Percentiles rank a stretch among this genome's conserved stretches.
Conservation (phyloP, 2,113 vertebrate genomes). For the Jacana jacana region DNA sequence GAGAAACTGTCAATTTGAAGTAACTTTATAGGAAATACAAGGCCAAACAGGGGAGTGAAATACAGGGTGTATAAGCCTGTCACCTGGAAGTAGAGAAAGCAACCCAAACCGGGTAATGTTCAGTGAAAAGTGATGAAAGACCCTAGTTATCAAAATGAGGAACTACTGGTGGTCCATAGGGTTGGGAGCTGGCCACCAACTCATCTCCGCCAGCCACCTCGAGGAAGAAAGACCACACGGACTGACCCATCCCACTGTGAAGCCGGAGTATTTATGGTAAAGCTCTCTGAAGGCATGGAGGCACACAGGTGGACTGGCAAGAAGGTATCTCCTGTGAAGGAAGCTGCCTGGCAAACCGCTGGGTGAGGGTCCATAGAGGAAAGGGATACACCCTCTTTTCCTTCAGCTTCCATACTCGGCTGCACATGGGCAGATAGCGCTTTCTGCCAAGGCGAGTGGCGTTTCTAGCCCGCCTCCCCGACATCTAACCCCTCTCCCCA, state of each 20-base stretch:
- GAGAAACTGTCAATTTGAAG: not conserved
- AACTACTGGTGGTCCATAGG: rapidly evolving
- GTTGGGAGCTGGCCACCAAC: not conserved
- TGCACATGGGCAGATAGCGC: rapidly evolving
- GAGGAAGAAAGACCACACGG: rapidly evolving
- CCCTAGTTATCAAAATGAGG: not conserved
- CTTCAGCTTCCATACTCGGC: too few species aligned
- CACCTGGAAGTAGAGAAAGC: not conserved
- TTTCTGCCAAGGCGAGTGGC: rapidly evolving
- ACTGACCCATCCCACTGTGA: rapidly evolving
- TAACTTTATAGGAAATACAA: not conserved
- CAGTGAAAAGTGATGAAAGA: not conserved
- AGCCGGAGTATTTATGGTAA: not conserved
- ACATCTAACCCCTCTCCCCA: rapidly evolving
- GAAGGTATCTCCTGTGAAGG: too few species aligned
- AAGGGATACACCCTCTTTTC: too few species aligned
- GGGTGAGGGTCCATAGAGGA: rapidly evolving
- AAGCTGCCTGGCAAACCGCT: not conserved
- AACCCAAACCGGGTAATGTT: not conserved
- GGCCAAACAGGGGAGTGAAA: not conserved
- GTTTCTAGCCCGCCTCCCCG: rapidly evolving
- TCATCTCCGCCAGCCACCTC: rapidly evolving
- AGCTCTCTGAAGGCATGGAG: rapidly evolving
- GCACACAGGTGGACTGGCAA: not conserved
- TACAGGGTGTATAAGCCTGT: not conserved